Percentiles rank a stretch among this genome's conserved stretches.
These are phyloP conservation scores for Fistularia tabacaria DNA, from an alignment of 2,797 vertebrate species.

Conservation along the genomic window DNA sequence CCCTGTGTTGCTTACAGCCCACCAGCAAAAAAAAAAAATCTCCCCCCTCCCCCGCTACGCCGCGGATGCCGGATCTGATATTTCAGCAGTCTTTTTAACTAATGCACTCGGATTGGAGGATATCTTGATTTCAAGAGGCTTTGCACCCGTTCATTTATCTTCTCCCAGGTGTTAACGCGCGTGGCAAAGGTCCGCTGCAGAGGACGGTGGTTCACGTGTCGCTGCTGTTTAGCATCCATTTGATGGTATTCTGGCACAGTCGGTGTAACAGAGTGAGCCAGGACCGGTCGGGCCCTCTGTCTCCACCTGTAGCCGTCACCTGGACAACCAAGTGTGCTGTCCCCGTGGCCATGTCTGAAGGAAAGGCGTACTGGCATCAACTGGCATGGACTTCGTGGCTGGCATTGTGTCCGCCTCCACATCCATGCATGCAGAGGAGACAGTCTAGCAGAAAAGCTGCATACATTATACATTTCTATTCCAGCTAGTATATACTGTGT, in stretches of 20 bases:
- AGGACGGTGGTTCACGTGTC: constrained; percentile 39
- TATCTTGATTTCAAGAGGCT: constrained; percentile 33
- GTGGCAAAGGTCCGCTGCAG: constrained; percentile 16
- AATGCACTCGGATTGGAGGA: constrained; percentile 39
- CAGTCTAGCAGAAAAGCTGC: no score
- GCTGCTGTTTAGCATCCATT: constrained; percentile 50
- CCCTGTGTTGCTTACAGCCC: constrained; percentile 56
- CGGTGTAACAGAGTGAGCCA: constrained; percentile 59
- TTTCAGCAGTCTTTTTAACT: constrained; percentile 30
- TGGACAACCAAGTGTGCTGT: constrained; percentile 58
- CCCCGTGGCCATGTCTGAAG: constrained; percentile 52
- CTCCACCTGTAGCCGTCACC: constrained; percentile 58
- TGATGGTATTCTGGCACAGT: constrained; percentile 67
- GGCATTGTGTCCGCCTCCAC: constrained; percentile 7
- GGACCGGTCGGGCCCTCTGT: constrained; percentile 66
- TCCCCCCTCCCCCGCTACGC: constrained; percentile 12
- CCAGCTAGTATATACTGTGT: no score
- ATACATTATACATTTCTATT: no score
- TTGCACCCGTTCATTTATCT: constrained; percentile 9
- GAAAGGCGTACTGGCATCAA: constrained; percentile 40
- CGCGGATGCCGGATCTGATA: constrained; percentile 54
- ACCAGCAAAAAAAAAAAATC: constrained; percentile 34
- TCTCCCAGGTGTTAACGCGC: constrained; percentile 25
- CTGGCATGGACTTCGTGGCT: constrained; percentile 30
- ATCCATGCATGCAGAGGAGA: constrained; percentile 16